Base-by-base conservation (phyloP, 2,888 invertebrate genomes). In the Listrodromus nycthemerus region DNA sequence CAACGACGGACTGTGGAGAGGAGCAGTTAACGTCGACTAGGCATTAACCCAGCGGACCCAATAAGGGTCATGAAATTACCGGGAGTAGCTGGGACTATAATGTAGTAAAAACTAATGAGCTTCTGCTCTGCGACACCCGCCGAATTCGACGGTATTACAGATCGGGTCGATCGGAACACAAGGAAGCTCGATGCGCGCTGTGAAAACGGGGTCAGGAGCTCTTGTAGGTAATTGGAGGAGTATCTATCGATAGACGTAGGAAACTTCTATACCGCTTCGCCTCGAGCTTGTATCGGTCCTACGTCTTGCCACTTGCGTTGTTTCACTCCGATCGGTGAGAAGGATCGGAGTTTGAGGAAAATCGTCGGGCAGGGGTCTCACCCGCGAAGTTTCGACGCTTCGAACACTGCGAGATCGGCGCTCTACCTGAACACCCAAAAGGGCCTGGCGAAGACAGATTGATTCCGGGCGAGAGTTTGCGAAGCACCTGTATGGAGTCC, bases 211-310 rank as follows among this genome's bases (percentile, higher is more conserved):
- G 78, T 83, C 81, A 70, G 27, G 79, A 70, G 83, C 78, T 41
- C 78, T 84, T 78, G 24, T 13, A 19, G 13, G 76, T 85, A 87
- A 88, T 86, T 88, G 74, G 71, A 84, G 71, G n/a, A 70, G 41
- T 48, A 63, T 74, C 66, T 65, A 80, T 73, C 66, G 45, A 74
- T 78, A 63, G 30, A 33, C 65, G 74, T 63, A 69, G 78, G 52
- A 50, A 45, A 21, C 13, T 65, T 63, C 6, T 41, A 7, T 69
- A 19, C 21, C 19, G n/a, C 63, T 37, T 19, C 37, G 6, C 19
- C n/a, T 19, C 5, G n/a, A 8, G 16, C 8, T 65, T 37, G 63
- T 27, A 58, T 58, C 24, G 24, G 58, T 6, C 16, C 58, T 16
- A 30, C 16, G 58, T 16, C 58, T 24, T n/a, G 58, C 58, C 58